Base-by-base conservation (phyloP, 2,113 vertebrate species). In the Thunnus thynnus region DNA sequence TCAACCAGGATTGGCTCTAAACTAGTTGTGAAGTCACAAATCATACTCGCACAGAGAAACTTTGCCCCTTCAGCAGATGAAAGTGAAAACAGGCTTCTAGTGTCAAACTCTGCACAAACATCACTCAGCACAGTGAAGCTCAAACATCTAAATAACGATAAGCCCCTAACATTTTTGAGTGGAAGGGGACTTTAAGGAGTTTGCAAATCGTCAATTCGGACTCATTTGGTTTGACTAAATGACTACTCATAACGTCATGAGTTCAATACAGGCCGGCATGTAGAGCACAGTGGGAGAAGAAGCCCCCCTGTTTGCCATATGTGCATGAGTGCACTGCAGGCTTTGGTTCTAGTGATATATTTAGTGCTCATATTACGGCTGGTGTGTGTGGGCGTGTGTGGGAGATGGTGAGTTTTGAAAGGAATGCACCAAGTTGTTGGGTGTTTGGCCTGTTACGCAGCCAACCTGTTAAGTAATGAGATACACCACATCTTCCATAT, bases 331-430 rank as follows among this genome's bases (percentile, higher is more conserved):
- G 61, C 86, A 61, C 48, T 67, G 77, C 66, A 52, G 56, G 83
- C 60, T 7, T 48, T 17, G 72, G 48, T 62, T 70, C 27, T 6
- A n/a, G 14, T 69, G 70, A 62, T 87, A 80, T 76, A 79, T 74
- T 86, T 86, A 87, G 88, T 71, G 52, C 68, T 72, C 77, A 76
- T 57, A 57, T 76, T 78, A 72, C 14, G 20, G 51, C 67, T 20
- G 60, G 61, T 74, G 13, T 82, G 88, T 76, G 84, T 76, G 86
- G 73, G 88, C 30, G 80, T 79, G 72, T 9, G 86, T 90, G 88
- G 86, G 84, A 78, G 78, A 71, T 58, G 70, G 22, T 74, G 80
- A 84, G 56, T 72, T 88, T 82, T 84, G 22, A 72, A 87, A 91
- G 80, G 79, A 86, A 87, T 72, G 47, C 66, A 83, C 79, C 80